Evolutionary conservation across 2,797 vertebrate genomes (phyloP), one percentile per base, ranked within the genome.

Genomic region (Cryptoprocta ferox): DNA sequence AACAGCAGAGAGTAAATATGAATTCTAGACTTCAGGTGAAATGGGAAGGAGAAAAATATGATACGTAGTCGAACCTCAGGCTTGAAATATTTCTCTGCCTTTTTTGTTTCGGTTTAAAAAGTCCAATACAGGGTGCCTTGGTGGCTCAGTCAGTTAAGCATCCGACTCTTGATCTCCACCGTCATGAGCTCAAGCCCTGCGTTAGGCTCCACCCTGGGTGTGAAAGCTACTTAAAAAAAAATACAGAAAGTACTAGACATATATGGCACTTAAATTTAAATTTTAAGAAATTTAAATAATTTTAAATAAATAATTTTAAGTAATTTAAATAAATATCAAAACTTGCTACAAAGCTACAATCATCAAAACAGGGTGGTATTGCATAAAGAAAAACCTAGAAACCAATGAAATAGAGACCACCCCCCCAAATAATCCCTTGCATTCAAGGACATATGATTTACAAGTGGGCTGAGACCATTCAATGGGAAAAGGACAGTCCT

Each of bases 21-120:
- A 86, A 86, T 70, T 68, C 50, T 37, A 79, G 82, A 35, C 28
- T 86, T 45, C 21, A 87, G 39, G 10, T 19, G 21, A 15, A 68
- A 78, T 35, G 24, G 45, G 14, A 66, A 89, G 39, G 13, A 15
- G 19, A 37, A 28, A 92, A 85, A 45, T 45, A 42, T 15, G 28
- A 66, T 65, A 80, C 61, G n/a, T 30, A 71, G 73, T 71, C n/a
- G 63, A 91, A 63, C n/a, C 16, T 79, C 42, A 91, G 70, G 28
- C 35, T 70, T 91, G 42, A 85, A 86, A 71, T 85, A 35, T 85
- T 24, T 73, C 30, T 94, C n/a, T 85, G 21, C n/a, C 53, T 79
- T 85, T 59, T 65, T 80, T 78, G n/a, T 85, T 61, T 61, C 39
- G 50, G 26, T 71, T 95, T 78, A n/a, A 85, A 71, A 95, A 85